Evolutionary conservation across 2,797 vertebrate genomes (phyloP).

Genomic region (Coreius guichenoti): DNA sequence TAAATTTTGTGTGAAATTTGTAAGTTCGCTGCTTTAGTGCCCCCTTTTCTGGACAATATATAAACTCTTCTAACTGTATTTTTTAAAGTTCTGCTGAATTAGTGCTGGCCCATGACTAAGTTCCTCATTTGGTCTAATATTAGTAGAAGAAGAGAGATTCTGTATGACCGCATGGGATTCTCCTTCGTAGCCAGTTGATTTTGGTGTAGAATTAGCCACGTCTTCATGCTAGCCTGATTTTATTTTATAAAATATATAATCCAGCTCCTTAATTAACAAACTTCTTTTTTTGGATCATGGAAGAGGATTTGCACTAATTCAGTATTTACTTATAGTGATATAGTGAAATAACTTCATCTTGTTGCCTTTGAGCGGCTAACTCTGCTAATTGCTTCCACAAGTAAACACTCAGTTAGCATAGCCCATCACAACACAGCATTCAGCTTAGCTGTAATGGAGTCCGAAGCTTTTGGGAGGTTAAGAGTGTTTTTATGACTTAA

Average conservation of each 20-base stretch:
- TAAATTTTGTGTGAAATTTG: conserved; percentile 61
- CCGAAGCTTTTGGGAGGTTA: conserved; percentile 55
- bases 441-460: conserved; percentile 48
- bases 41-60: conserved; percentile 65
- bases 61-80: conserved; percentile 2
- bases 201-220: conserved; percentile 11
- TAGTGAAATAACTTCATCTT: conserved; percentile 29
- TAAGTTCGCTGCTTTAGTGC: conserved; percentile 67
- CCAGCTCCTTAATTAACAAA: conserved; percentile 27
- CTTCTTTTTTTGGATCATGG: background rate
- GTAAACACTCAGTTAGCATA: conserved; percentile 43
- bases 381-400: conserved; percentile 60
- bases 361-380: conserved; percentile 40
- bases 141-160: conserved; percentile 59
- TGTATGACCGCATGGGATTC: conserved; percentile 34
- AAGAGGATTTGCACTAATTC: conserved; percentile 19
- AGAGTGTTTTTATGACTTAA: conserved; percentile 62
- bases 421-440: conserved; percentile 51
- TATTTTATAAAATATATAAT: conserved; percentile 2
- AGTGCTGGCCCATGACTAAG: conserved; percentile 73
- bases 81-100: conserved; percentile 67
- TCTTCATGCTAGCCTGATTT: conserved; percentile 19
- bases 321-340: conserved; percentile 17
- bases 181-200: conserved; percentile 4
- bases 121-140: conserved; percentile 65